Evolutionary conservation across 2,888 invertebrate genomes (phyloP).

Genomic region (Ennomos fuscantarius): DNA sequence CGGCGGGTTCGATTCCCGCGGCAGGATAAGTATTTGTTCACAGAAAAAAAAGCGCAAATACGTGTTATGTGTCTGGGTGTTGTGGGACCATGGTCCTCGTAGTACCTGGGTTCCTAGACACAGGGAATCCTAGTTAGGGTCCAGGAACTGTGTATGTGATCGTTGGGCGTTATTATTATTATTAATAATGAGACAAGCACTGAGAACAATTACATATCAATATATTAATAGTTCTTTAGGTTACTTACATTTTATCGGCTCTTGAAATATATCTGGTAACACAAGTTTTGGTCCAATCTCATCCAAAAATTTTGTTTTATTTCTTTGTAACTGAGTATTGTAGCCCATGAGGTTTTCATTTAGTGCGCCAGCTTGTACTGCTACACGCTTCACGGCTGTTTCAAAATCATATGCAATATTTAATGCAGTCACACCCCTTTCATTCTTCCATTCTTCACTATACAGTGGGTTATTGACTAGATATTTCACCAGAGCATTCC

Average conservation of each 20-base stretch:
- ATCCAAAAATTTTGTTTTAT: slow-evolving; percentile 45
- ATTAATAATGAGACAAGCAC: too few species aligned
- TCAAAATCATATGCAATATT: slow-evolving; percentile 63
- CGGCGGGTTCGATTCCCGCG: too few species aligned
- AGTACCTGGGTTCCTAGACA: too few species aligned
- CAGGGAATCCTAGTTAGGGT: too few species aligned
- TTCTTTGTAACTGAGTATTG: slow-evolving; percentile 10
- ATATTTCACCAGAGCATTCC: slow-evolving; percentile 62
- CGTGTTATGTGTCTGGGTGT: too few species aligned
- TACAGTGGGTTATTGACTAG: slow-evolving; percentile 65
- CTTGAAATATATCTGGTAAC: slow-evolving; percentile 47
- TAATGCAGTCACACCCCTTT: slow-evolving; percentile 57
- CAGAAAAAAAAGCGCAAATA: too few species aligned
- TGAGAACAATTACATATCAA: too few species aligned
- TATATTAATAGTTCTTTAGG: too few species aligned
- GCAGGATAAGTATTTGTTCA: too few species aligned
- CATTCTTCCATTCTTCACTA: slow-evolving; percentile 56
- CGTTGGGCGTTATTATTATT: too few species aligned
- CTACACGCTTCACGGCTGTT: slow-evolving; percentile 59
- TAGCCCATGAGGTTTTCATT: slow-evolving; percentile 6
- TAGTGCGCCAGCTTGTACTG: slow-evolving; percentile 28
- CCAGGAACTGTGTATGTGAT: too few species aligned
- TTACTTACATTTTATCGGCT: slow-evolving; percentile 40
- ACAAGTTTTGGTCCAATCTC: slow-evolving; percentile 56
- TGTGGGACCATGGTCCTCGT: too few species aligned